Evolutionary conservation across 2,797 vertebrate species (phyloP).

Genomic region (Hybognathus amarus): DNA sequence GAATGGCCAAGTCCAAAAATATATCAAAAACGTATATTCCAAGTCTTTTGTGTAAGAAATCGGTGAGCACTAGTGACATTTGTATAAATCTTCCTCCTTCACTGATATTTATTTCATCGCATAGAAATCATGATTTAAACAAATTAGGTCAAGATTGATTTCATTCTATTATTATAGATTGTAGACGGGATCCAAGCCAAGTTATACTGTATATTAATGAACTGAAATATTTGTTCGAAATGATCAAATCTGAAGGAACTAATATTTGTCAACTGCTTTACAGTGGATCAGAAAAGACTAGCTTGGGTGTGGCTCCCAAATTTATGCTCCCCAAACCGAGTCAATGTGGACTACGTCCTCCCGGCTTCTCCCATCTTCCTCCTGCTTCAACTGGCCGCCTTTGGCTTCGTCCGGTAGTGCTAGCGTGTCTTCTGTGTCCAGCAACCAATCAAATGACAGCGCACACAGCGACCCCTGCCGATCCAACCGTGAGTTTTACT

Average conservation of each 20-base stretch:
- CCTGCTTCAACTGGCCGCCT: constrained; percentile 83
- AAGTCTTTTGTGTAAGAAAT: not conserved
- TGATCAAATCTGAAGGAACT: not conserved
- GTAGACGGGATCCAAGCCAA: not conserved
- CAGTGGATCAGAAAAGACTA: constrained; percentile 83
- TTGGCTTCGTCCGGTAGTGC: constrained; percentile 89
- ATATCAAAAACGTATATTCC: not conserved
- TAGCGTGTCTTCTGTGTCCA: constrained; percentile 89
- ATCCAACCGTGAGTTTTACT: constrained; percentile 81
- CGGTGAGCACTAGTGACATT: not conserved
- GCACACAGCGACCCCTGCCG: constrained; percentile 80
- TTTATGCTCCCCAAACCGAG: constrained; percentile 84
- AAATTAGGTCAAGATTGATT: not conserved
- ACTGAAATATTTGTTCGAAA: not conserved
- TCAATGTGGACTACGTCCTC: constrained; percentile 89
- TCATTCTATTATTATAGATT: not conserved
- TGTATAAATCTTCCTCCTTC: not conserved
- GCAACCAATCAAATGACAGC: constrained; percentile 86
- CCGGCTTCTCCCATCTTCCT: constrained; percentile 88
- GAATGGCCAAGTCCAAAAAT: not conserved
- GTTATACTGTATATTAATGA: constrained; percentile 3
- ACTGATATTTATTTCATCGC: not conserved
- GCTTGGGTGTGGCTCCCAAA: constrained; percentile 78
- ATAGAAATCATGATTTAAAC: not conserved
- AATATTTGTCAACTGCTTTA: constrained; percentile 38